Evolutionary conservation across 37 sponge, comb jelly and placozoan genomes (phyloP), one percentile per base, ranked within the genome.

Genomic region (Theonella swinhoei): DNA sequence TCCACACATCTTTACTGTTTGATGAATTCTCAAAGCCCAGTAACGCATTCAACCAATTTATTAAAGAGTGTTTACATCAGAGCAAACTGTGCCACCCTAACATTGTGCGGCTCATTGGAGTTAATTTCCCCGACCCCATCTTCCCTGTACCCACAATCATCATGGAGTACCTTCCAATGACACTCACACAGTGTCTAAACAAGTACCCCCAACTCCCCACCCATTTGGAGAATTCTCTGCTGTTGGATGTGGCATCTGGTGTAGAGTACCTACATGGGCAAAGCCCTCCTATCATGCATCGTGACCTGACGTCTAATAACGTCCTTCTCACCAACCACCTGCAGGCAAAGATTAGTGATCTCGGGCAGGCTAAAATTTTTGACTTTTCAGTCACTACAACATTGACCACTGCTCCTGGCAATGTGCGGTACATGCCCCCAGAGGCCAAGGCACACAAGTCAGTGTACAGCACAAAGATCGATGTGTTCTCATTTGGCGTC

Each of bases 271-370:
- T 86, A 29, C 86, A 86, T 32, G 72, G 64, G 20, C 86, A 78
- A 69, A 32, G 5, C 17, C 62, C 70, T 20, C 72, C 86, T 0
- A 79, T 86, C 24, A 62, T 78, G 14, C 86, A 86, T 37, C 64
- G 86, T 60, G 79, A 86, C 70, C 74, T 86, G 32, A 78, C 73
- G 11, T 34, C 86, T 24, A 86, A 86, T 64, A 86, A 86, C 58
- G 79, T 86, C 25, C 73, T 86, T 1, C 71, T 86, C 54, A 72
- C 86, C 1, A 65, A 62, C 3, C 39, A 68, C 19, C 14, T 86
- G 62, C 38, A 26, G 70, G 86, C 86, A 17, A 86, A 86, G 64
- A 70, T 86, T 4, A 68, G 78, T 40, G 86, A 86, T 59, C 54
- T 86, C n/a, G 86, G 86, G 3, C 5, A 70, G 86, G 79, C 74